phyloP scores from a whole-genome alignment of 1,140 invertebrate species.

The Archivesica marissinica region DNA sequence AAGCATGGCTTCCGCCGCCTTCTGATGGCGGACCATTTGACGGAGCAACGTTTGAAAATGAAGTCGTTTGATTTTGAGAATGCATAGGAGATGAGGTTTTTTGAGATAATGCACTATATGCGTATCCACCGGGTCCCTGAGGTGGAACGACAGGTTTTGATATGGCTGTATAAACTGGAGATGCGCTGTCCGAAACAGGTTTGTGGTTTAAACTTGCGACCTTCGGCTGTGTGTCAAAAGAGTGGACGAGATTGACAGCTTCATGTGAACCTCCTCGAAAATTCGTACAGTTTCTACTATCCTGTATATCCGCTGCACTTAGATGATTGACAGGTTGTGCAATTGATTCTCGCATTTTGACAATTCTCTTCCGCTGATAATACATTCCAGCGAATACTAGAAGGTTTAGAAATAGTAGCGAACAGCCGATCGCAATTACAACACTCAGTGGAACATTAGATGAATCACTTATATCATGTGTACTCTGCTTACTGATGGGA shows the following conservation, averaged over 20 bases:
- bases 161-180: conserved; percentile 51
- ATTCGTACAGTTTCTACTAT: conserved; percentile 6
- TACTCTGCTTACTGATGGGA: background rate
- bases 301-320: background rate
- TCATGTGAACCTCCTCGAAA: background rate
- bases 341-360: conserved; percentile 57
- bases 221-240: background rate
- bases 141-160: conserved; percentile 44
- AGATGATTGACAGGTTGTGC: background rate
- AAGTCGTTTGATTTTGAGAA: conserved; percentile 31
- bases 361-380: conserved; percentile 93
- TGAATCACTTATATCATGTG: conserved; percentile 20
- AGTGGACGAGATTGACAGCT: background rate
- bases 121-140: conserved; percentile 37
- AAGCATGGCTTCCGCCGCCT: background rate
- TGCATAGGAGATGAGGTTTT: conserved; percentile 61
- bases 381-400: conserved; percentile 97
- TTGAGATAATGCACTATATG: conserved; percentile 61
- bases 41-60: conserved; percentile 10
- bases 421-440: conserved; percentile 97
- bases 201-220: conserved; percentile 12
- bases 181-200: background rate
- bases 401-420: conserved; percentile 94
- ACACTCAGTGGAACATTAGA: conserved; percentile 83
- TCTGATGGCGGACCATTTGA: conserved; percentile 7